Conservation (phyloP, 2,797 vertebrate species). For the Acanthurus leucopareius region DNA sequence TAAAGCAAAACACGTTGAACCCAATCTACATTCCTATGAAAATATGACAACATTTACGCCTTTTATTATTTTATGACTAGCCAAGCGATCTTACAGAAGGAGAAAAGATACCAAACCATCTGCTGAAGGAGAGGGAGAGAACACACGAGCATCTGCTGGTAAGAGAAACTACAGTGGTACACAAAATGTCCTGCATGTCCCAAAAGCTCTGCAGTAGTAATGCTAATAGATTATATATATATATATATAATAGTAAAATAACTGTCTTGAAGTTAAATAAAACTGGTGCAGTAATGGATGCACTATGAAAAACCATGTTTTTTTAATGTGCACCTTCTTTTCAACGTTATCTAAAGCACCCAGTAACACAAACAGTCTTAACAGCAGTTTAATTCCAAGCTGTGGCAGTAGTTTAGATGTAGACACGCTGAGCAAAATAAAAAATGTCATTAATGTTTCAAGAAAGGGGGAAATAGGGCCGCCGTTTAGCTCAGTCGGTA, state of each 20-base stretch:
- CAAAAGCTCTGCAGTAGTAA: no score
- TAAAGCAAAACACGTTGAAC: neutral
- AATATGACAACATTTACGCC: neutral
- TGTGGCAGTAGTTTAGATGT: neutral
- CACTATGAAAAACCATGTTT: neutral
- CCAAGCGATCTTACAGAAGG: slow-evolving; percentile 55
- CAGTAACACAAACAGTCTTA: neutral
- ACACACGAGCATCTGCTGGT: slow-evolving; percentile 46
- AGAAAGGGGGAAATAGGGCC: no score
- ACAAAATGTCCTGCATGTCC: no score
- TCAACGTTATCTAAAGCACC: neutral
- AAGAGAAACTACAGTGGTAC: slow-evolving; percentile 16
- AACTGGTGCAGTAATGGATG: neutral
- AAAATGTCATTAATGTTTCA: no score
- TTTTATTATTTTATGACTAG: slow-evolving; percentile 34
- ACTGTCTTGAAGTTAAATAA: neutral
- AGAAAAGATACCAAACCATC: slow-evolving; percentile 52
- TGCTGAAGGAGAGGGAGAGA: slow-evolving; percentile 45
- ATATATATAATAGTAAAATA: neutral
- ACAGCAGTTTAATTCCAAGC: no score
- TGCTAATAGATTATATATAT: neutral
- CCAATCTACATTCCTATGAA: neutral
- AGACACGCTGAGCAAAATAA: neutral
- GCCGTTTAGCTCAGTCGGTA: no score
- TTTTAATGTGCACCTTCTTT: neutral